These are phyloP conservation scores for Corythornis leucogaster DNA, from an alignment of 2,797 vertebrate species.

Conservation along the genomic window DNA sequence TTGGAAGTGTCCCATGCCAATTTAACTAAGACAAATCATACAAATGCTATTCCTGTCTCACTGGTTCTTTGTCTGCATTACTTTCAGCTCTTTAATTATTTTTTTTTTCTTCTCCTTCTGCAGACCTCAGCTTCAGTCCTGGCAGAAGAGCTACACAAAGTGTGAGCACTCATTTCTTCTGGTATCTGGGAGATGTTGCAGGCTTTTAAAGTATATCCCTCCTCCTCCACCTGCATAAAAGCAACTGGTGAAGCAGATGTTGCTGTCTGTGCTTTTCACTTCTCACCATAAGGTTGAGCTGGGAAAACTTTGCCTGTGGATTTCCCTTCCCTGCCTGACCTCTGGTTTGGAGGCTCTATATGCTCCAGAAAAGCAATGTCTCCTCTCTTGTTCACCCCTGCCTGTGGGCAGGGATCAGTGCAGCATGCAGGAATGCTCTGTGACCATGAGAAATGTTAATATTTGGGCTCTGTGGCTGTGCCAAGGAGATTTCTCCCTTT, in stretches of 20 bases:
- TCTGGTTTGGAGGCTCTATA: background rate
- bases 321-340: background rate
- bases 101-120: background rate
- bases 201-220: background rate
- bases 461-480: background rate
- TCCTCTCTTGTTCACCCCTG: background rate
- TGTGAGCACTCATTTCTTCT: slow-evolving; percentile 82
- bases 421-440: background rate
- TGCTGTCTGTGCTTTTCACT: background rate
- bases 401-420: background rate
- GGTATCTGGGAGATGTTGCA: background rate
- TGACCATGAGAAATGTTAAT: background rate
- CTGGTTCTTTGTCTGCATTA: background rate
- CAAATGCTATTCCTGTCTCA: background rate
- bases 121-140: slow-evolving; percentile 90
- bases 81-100: background rate
- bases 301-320: background rate
- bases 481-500: background rate
- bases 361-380: background rate
- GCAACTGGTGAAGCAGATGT: background rate
- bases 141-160: slow-evolving; percentile 96
- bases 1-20: background rate
- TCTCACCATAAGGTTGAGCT: background rate
- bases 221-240: background rate
- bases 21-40: background rate